Conservation (phyloP, 2,888 invertebrate genomes). For the Thymelicus lineola region DNA sequence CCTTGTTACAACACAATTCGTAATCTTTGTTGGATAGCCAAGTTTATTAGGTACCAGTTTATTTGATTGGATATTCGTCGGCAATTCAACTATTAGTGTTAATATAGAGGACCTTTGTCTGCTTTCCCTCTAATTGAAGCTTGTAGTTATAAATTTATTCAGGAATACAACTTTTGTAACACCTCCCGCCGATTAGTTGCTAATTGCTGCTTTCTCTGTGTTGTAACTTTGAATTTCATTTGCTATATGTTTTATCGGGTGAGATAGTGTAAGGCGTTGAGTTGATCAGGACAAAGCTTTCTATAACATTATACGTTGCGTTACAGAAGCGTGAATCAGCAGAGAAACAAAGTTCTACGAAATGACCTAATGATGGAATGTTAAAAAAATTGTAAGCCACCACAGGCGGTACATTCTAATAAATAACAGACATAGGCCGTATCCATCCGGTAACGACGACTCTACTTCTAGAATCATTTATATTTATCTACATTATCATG, state of each 20-base stretch:
- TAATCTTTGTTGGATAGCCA: slow-evolving; percentile 18
- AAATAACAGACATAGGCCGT: too few species aligned
- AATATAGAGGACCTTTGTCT: slow-evolving; percentile 62
- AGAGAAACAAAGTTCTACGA: too few species aligned
- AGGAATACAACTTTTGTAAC: slow-evolving; percentile 78
- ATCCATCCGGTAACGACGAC: too few species aligned
- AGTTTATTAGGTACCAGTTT: slow-evolving; percentile 33
- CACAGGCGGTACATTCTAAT: too few species aligned
- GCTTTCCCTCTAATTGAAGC: slow-evolving; percentile 81
- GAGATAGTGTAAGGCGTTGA: slow-evolving; percentile 58
- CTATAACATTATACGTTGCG: slow-evolving; percentile 18
- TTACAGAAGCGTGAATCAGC: not conserved
- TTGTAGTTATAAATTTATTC: slow-evolving; percentile 79
- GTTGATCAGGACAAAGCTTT: slow-evolving; percentile 45
- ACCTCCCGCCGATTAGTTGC: slow-evolving; percentile 68
- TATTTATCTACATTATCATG: not conserved
- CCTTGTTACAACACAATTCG: slow-evolving; percentile 16
- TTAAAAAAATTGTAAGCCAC: too few species aligned
- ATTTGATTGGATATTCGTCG: slow-evolving; percentile 50
- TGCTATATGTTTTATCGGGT: slow-evolving; percentile 61
- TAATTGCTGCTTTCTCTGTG: slow-evolving; percentile 80
- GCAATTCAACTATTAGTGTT: slow-evolving; percentile 52
- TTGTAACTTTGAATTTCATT: slow-evolving; percentile 66
- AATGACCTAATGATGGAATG: too few species aligned
- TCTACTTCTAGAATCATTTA: too few species aligned